Base-by-base conservation (phyloP, 2,113 vertebrate genomes). In the Thunnus thynnus region DNA sequence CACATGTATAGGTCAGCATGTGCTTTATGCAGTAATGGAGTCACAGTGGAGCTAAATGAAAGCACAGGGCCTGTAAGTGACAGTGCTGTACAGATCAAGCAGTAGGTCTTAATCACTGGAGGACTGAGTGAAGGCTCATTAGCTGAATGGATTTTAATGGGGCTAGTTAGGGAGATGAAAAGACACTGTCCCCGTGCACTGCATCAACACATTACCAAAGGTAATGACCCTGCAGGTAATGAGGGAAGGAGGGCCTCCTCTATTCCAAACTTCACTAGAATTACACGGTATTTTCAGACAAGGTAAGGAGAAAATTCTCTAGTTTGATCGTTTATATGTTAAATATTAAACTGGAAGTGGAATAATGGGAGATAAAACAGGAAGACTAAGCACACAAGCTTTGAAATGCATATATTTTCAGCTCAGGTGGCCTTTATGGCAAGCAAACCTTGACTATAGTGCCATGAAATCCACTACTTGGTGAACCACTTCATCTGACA, bases 141-240 rank as follows among this genome's bases (percentile, higher is more conserved):
- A 92, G 79, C 80, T 83, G 80, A 89, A 91, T 89, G 82, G 87
- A 86, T 89, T 88, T 91, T 92, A 94, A 93, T 91, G 91, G 89
- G 72, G 79, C 87, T 91, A 82, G 88, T 92, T 93, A 89, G 64
- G 32, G 67, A 92, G 90, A 91, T 88, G 87, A 83, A 89, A 88
- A 90, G 85, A 93, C 89, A 83, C 47, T 63, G 83, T 85, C 82
- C 71, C 71, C 9, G 13, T 77, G 71, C 86, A 75, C 79, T 74
- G 77, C 85, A 86, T 87, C 82, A 84, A 86, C 84, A 88, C 89
- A 84, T 88, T 89, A 86, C 64, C 44, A 70, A 84, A 91, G 89
- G 86, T 91, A 93, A 92, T 90, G 89, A 86, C 72, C 89, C 89
- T 78, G 84, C 9, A 68, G 87, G 71, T 82, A 85, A 87, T 86